Conservation (phyloP, 2,888 invertebrate species). For the Drosophila pegasa region DNA sequence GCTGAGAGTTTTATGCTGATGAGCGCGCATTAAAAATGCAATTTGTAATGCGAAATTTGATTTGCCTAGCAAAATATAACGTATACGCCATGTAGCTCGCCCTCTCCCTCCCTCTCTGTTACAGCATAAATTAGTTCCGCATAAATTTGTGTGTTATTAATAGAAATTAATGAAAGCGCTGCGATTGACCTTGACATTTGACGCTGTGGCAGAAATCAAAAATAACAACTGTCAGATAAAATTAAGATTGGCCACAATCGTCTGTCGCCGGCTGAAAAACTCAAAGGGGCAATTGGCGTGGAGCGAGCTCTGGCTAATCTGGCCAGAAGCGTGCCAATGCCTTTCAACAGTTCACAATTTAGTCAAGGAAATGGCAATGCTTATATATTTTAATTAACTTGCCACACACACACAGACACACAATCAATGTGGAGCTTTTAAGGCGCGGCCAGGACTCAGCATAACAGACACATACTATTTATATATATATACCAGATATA, state of each 20-base stretch:
- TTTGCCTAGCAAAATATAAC: neutral
- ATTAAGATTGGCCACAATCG: constrained; percentile 59
- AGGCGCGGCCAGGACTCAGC: constrained; percentile 65
- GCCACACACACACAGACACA: constrained; percentile 17
- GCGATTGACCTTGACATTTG: constrained; percentile 30
- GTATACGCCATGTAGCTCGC: constrained; percentile 13
- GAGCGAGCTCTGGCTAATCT: constrained; percentile 60
- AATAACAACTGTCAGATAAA: constrained; percentile 64
- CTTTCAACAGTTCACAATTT: constrained; percentile 66
- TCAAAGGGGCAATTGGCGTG: constrained; percentile 39
- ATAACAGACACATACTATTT: constrained; percentile 20
- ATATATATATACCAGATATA: neutral
- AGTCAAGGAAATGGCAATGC: constrained; percentile 47
- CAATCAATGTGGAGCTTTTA: constrained; percentile 32
- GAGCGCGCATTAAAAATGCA: constrained; percentile 32
- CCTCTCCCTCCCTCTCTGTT: neutral
- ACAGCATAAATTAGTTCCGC: constrained; percentile 6
- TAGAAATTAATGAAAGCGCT: constrained; percentile 6
- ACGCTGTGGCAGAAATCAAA: constrained; percentile 55
- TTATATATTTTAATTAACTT: constrained; percentile 72
- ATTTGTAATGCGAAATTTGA: constrained; percentile 19
- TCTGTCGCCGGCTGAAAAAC: constrained; percentile 13
- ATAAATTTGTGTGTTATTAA: constrained; percentile 6
- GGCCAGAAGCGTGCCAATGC: constrained; percentile 60
- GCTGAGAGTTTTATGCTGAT: constrained; percentile 40